phyloP scores from a whole-genome alignment of 1,140 invertebrate species.

The Probaryconus sp. region DNA sequence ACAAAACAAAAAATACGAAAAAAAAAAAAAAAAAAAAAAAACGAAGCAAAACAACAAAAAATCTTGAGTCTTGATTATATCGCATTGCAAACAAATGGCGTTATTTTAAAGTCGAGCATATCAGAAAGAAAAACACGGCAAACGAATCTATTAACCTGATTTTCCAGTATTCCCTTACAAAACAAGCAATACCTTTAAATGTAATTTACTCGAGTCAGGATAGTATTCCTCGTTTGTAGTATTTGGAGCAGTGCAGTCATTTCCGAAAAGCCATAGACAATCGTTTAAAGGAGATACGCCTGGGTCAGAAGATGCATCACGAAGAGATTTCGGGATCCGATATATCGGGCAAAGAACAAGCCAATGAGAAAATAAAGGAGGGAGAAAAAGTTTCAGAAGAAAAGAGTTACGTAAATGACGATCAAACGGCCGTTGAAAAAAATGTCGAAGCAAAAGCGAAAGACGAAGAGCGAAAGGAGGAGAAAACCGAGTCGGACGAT shows the following conservation, averaged over 20 bases:
- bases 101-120: not conserved
- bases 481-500: slow-evolving; percentile 34
- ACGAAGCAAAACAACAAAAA: too few relatives aligned
- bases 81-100: too few relatives aligned
- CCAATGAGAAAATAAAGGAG: slow-evolving; percentile 2
- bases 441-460: slow-evolving; percentile 13
- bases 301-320: slow-evolving; percentile 33
- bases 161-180: slow-evolving; percentile 6
- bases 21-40: too few relatives aligned
- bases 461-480: slow-evolving; percentile 32
- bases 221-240: slow-evolving; percentile 56
- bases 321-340: slow-evolving; percentile 13
- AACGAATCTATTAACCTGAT: slow-evolving; percentile 25
- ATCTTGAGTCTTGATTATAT: too few relatives aligned
- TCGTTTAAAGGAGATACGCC: slow-evolving; percentile 65
- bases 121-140: not conserved
- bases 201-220: slow-evolving; percentile 11
- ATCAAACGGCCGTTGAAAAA: slow-evolving; percentile 6
- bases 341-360: slow-evolving; percentile 3
- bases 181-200: slow-evolving; percentile 1
- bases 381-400: slow-evolving; percentile 28
- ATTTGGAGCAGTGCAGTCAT: slow-evolving; percentile 66
- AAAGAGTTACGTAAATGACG: slow-evolving; percentile 31
- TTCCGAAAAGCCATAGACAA: slow-evolving; percentile 67
- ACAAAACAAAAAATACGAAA: too few relatives aligned